phyloP scores from a whole-genome alignment of 2,113 vertebrate genomes.

The Motacilla tschutschensis region DNA sequence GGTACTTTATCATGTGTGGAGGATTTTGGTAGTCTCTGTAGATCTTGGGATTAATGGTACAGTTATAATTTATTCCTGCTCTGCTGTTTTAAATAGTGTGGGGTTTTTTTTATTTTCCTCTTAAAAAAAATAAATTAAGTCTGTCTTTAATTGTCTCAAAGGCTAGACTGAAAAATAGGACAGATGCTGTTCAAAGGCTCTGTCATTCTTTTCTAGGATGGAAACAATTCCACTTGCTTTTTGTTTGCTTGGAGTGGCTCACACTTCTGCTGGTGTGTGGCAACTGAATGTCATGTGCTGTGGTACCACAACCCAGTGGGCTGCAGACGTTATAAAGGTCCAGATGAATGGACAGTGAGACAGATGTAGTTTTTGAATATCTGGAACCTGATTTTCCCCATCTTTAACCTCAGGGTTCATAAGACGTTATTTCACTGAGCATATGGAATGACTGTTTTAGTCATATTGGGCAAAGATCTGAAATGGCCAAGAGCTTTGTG shows the following conservation, averaged over 20 bases:
- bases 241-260: neutral
- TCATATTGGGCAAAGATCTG: neutral
- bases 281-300: neutral
- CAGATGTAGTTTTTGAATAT: neutral
- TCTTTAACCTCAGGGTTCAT: neutral
- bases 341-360: neutral
- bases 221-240: neutral
- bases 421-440: neutral
- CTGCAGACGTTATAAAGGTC: neutral
- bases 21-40: conserved; percentile 34
- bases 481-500: neutral
- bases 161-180: neutral
- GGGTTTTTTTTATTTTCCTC: rapidly evolving
- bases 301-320: neutral
- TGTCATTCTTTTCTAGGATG: neutral
- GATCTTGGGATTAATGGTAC: neutral
- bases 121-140: neutral
- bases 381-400: neutral
- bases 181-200: conserved; percentile 2
- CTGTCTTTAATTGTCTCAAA: conserved; percentile 1
- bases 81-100: neutral
- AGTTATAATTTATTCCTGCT: conserved; percentile 11
- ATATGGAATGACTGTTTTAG: neutral
- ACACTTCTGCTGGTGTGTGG: neutral
- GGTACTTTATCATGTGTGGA: conserved; percentile 15